phyloP scores from a whole-genome alignment of 92 coral and sea anemone species.

The Metridium senile region DNA sequence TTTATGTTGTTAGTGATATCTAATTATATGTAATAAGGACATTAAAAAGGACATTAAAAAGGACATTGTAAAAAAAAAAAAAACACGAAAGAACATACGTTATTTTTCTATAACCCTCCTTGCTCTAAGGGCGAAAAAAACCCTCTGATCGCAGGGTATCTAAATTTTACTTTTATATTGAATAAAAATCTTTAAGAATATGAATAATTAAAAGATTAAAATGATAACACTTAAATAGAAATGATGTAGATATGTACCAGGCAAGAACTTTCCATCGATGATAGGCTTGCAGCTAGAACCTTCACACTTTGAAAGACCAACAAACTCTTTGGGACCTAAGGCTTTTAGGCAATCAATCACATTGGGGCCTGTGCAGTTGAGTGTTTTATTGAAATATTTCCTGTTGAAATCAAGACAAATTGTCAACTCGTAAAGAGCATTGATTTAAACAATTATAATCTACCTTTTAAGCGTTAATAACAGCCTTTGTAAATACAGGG shows the following conservation, averaged over 20 bases:
- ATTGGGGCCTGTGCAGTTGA: background rate
- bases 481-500: too few relatives aligned
- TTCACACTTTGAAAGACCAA: background rate
- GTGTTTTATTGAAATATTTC: background rate
- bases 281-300: background rate
- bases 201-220: too few relatives aligned
- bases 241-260: background rate
- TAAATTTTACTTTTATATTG: too few relatives aligned
- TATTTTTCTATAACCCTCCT: too few relatives aligned
- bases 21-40: too few relatives aligned
- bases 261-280: background rate
- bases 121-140: too few relatives aligned
- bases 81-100: too few relatives aligned
- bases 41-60: too few relatives aligned
- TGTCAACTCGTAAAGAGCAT: background rate
- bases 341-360: background rate
- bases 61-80: too few relatives aligned
- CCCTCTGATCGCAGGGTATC: too few relatives aligned
- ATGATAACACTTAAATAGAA: too few relatives aligned
- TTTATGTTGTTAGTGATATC: background rate
- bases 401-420: background rate
- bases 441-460: background rate
- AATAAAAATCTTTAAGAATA: background rate
- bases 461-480: background rate
- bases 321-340: background rate